A percentile compares a stretch with the other conserved stretches of the same genome.
Conservation (phyloP, 2,888 invertebrate genomes). For the Orchesellides sinensis region DNA sequence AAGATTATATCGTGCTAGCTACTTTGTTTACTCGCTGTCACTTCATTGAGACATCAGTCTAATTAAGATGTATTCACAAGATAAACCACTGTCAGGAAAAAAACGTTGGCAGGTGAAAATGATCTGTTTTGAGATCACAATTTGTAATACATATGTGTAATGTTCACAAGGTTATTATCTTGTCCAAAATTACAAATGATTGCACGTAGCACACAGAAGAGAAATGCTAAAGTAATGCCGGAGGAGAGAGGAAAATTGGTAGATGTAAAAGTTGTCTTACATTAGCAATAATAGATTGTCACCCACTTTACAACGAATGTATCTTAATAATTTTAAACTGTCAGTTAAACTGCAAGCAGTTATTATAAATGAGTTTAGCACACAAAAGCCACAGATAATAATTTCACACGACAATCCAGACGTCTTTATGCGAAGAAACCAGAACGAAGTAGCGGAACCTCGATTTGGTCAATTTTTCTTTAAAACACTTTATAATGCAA, state of each 20-base stretch:
- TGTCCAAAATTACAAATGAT: slow-evolving; percentile 38
- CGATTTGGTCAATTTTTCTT: not conserved
- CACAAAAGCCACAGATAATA: not conserved
- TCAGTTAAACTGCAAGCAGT: not conserved
- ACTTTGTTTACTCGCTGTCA: not conserved
- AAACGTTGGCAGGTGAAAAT: slow-evolving; percentile 26
- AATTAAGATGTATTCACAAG: slow-evolving; percentile 35
- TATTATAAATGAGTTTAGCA: slow-evolving; percentile 1
- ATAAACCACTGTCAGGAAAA: not conserved
- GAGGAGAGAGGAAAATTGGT: not conserved
- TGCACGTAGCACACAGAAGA: not conserved
- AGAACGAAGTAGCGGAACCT: slow-evolving; percentile 6
- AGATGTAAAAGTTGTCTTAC: not conserved
- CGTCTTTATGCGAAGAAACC: not conserved
- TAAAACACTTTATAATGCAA: no score
- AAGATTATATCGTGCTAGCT: not conserved
- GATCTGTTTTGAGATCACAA: not conserved
- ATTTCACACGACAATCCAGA: slow-evolving; percentile 12
- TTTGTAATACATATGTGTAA: not conserved
- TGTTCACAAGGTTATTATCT: not conserved
- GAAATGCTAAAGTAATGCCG: not conserved
- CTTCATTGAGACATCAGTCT: slow-evolving; percentile 21
- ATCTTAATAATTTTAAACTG: not conserved
- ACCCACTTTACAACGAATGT: not conserved
- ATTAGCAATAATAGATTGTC: slow-evolving; percentile 18